Base-by-base conservation (phyloP, 2,113 vertebrate species). In the Macroglossus sobrinus region DNA sequence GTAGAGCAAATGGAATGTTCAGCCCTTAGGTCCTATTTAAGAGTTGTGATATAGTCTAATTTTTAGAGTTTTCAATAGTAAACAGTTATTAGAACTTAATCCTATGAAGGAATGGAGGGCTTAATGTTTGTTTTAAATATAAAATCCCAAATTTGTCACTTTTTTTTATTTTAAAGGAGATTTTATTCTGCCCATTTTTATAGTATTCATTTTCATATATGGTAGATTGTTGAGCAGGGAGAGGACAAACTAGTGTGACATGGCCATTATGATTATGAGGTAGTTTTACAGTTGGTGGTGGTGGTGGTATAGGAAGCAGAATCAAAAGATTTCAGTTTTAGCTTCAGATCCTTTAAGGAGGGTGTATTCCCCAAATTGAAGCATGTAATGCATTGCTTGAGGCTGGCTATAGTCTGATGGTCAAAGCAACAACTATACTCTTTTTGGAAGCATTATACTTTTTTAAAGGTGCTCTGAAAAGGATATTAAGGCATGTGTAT, bases 41-140 rank as follows among this genome's bases (percentile, higher is more conserved):
- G 87, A 76, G 26, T 4, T 82, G 26, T 95, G 69, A 19, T 76
- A 5, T 2, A 91, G 55, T 59, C 45, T 33, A 45, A 38, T 69
- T 78, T 53, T 72, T 66, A 26, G 38, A 33, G 2, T 61, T 86
- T 92, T 88, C 0, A 61, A 11, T 87, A 94, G 4, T 26, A 61
- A 40, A 57, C 5, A 71, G 33, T 78, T 94, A n/a, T 35, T 66
- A 57, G 38, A 93, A 61, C 21, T 84, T 53, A 81, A 45, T 85
- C 19, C 71, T 89, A 7, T 63, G 30, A 38, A 91, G 18, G 18
- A 28, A 40, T 78, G 6, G 21, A 40, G 50, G 15, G 4, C 28
- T 90, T 84, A 82, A 50, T 87, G 14, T 81, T 93, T 91, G 40
- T 15, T 96, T n/a, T 87, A 92, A 82, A 76, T 64, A 22, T 63